Evolutionary conservation across 2,888 invertebrate genomes (phyloP), one percentile per base, ranked within the genome.

Genomic region (Theretra japonica): DNA sequence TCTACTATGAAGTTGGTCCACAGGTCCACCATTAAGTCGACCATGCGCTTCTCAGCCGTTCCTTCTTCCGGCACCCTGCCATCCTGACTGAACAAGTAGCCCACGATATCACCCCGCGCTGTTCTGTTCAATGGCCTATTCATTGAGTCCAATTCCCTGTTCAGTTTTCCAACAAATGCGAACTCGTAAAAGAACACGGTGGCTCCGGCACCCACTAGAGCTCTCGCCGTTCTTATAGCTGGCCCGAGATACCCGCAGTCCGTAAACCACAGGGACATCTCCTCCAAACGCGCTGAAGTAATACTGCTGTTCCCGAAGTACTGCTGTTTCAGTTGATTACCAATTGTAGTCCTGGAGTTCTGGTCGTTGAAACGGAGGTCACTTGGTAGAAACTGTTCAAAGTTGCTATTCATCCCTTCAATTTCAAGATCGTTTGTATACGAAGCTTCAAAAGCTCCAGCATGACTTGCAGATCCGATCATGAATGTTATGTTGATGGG

Each of bases 101-200:
- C 94, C 71, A 95, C 81, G 68, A 95, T 93, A 77, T 95, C 95
- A 2, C 95, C 95, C 62, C 95, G 93, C 41, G 93, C 94, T 4
- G 95, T 95, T 0, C 95, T 95, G 0, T 82, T 72, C 23, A 84
- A 75, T 5, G 90, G 85, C 5, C 86, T 85, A 2, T 88, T 84
- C 75, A 95, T 72, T 76, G 92, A 84, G 7, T 87, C 83, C 70
- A 93, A 88, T 73, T 93, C 94, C 48, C 90, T 83, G 17, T 95
- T 95, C 73, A 95, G 78, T 3, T 87, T 80, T 4, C 95, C 95
- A 28, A 94, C 92, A 73, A 92, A 95, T 11, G 93, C 89, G 79
- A 95, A 96, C 76, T 95, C 94, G 77, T 95, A 96, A 78, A 95
- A 89, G 76, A 92, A 96, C 2, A 95, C 95, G 0, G 90, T 92